Conservation (phyloP, 2,888 invertebrate genomes). For the Pteria penguin region DNA sequence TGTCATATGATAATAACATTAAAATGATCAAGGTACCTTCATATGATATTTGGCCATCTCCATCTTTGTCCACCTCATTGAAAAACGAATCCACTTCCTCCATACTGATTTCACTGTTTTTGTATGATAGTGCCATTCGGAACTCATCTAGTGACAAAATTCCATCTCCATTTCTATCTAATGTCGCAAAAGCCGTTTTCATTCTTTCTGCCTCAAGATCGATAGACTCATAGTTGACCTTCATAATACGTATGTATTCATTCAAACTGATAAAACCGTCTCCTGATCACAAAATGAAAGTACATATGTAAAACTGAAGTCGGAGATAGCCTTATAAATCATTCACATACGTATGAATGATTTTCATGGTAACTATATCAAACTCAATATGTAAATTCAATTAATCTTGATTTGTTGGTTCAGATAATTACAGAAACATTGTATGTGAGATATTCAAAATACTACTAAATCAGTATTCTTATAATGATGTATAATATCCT, state of each 20-base stretch:
- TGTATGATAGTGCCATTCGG: slow-evolving; percentile 11
- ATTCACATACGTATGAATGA: too few species aligned
- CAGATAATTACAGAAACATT: too few species aligned
- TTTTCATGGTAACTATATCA: too few species aligned
- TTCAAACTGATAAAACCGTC: slow-evolving; percentile 21
- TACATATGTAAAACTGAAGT: too few species aligned
- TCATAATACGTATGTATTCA: slow-evolving; percentile 25
- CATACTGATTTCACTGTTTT: not conserved
- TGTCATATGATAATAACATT: too few species aligned
- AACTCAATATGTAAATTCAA: too few species aligned
- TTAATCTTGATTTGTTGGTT: too few species aligned
- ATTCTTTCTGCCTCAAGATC: slow-evolving; percentile 24
- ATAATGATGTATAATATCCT: too few species aligned
- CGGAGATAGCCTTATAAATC: too few species aligned
- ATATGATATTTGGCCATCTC: slow-evolving; percentile 17
- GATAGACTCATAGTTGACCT: slow-evolving; percentile 13
- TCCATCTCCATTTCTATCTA: slow-evolving; percentile 27
- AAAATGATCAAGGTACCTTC: too few species aligned
- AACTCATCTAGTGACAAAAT: slow-evolving; percentile 21
- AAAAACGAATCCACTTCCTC: slow-evolving; percentile 14
- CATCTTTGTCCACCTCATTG: slow-evolving; percentile 2
- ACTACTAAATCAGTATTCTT: too few species aligned
- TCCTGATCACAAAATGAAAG: not conserved
- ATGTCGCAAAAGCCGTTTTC: slow-evolving; percentile 11
- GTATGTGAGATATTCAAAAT: too few species aligned